Base-by-base conservation (phyloP, 2,113 vertebrate genomes). In the Carassius gibelio region DNA sequence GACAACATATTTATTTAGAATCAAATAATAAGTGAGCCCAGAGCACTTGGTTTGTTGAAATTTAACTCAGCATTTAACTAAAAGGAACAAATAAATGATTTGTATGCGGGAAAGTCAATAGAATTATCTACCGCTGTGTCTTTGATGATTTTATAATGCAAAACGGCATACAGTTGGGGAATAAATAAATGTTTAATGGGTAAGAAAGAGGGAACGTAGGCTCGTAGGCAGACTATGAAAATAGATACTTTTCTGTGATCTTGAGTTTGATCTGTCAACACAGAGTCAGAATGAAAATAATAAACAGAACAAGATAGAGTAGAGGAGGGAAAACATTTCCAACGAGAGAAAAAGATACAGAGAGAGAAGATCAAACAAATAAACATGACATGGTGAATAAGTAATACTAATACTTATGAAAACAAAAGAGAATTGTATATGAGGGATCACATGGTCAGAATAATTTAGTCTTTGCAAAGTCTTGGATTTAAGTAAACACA, bases 181-280 rank as follows among this genome's bases (percentile, higher is more conserved):
- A 52, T 48, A 71, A 14, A 76, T 55, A 71, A 21, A 83, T 1
- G 30, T 61, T 85, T 48, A 75, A 52, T 26, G 30, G 19, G 26
- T 1, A 30, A 78, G 52, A 38, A 6, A 30, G 69, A 64, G 59
- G 50, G 57, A 64, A 13, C 34, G 11, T 38, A 64, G 57, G 61
- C 69, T 38, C 36, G 38, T 6, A 42, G 5, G 38, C 21, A 75
- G 59, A 66, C 21, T 38, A 50, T n/a, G 26, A 75, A 74, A 36
- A 34, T 11, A 52, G 6, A 75, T 48, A 77, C 30, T 6, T 57
- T 48, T 45, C 62, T 68, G 45, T 81, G 79, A 52, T 34, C 42
- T 5, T 36, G 45, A 68, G 62, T 69, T 69, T 81, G 42, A 81
- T 81, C 26, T 81, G 62, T 64, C 26, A 81, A 62, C 52, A 78